Conservation (phyloP, 2,888 invertebrate genomes). For the Minunthozetes semirufus region DNA sequence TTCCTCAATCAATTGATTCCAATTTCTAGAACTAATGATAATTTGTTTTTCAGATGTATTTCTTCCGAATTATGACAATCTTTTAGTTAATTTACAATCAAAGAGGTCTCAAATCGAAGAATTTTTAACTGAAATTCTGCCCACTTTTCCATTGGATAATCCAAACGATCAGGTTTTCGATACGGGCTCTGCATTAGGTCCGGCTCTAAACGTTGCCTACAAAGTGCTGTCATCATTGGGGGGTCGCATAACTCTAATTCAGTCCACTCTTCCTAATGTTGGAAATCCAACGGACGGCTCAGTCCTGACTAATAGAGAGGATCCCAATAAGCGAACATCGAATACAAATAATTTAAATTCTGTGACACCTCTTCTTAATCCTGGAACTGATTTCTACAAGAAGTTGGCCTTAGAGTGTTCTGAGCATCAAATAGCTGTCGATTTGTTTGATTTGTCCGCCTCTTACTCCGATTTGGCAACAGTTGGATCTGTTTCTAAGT, state of each 20-base stretch:
- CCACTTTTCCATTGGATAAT: conserved; percentile 29
- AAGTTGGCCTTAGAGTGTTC: conserved; percentile 91
- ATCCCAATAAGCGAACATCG: conserved; percentile 70
- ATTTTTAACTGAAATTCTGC: conserved; percentile 45
- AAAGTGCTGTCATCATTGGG: conserved; percentile 87
- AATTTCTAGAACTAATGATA: conserved; percentile 8
- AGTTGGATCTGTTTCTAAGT: conserved; percentile 50
- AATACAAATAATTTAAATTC: conserved; percentile 50
- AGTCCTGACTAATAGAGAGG: conserved; percentile 73
- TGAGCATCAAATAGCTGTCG: conserved; percentile 90
- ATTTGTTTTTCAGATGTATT: conserved; percentile 65
- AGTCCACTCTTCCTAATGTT: conserved; percentile 64
- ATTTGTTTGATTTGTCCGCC: conserved; percentile 84
- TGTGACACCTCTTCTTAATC: conserved; percentile 49
- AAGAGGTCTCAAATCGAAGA: conserved; percentile 58
- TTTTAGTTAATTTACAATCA: conserved; percentile 85
- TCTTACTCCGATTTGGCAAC: conserved; percentile 92
- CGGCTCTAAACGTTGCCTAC: conserved; percentile 83
- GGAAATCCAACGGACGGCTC: conserved; percentile 62
- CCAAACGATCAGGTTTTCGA: conserved; percentile 50
- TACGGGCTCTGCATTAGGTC: conserved; percentile 77
- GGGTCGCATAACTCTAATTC: conserved; percentile 89
- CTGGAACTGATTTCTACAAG: conserved; percentile 97
- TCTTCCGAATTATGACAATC: conserved; percentile 76
- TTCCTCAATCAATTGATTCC: neutral